These are phyloP conservation scores for Cassiopea andromeda DNA, from an alignment of 30 jellyfish, hydroid and myxozoan species.

Conservation along the genomic window DNA sequence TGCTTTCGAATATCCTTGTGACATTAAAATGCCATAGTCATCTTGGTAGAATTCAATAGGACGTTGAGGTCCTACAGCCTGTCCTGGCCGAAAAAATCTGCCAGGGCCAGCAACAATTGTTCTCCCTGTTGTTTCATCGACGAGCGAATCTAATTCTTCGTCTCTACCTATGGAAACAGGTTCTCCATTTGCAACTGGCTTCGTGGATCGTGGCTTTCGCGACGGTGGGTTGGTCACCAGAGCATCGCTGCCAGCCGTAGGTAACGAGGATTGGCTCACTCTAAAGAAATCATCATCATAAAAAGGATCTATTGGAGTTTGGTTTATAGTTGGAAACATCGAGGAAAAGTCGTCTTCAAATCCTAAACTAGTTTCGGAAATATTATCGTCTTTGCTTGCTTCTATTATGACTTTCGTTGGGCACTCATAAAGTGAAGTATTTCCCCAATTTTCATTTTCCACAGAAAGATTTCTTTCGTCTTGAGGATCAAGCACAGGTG, in stretches of 20 bases:
- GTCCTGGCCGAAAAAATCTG: slow-evolving; percentile 71
- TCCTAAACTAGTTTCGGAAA: slow-evolving; percentile 1
- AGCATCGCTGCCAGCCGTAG: neutral
- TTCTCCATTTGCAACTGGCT: slow-evolving; percentile 26
- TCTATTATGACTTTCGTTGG: slow-evolving; percentile 32
- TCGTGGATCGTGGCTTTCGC: slow-evolving; percentile 43
- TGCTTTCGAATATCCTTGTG: slow-evolving; percentile 93
- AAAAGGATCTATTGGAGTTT: slow-evolving; percentile 50
- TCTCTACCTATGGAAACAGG: slow-evolving; percentile 20
- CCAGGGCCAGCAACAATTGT: slow-evolving; percentile 82
- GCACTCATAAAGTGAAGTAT: slow-evolving; percentile 14
- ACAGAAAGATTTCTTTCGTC: neutral
- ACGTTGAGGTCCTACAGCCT: slow-evolving; percentile 27
- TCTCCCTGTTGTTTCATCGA: slow-evolving; percentile 72
- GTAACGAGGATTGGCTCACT: neutral
- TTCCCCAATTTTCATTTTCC: neutral
- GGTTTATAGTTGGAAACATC: slow-evolving; percentile 15
- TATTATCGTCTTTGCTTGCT: neutral
- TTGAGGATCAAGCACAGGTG: slow-evolving; percentile 1
- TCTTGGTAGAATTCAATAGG: slow-evolving; percentile 80
- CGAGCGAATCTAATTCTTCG: slow-evolving; percentile 45
- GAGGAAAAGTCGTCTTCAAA: slow-evolving; percentile 57
- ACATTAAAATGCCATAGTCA: slow-evolving; percentile 78
- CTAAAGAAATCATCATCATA: slow-evolving; percentile 62
- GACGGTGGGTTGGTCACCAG: slow-evolving; percentile 12